Evolutionary conservation across 2,113 vertebrate species (phyloP), one percentile per base, ranked within the genome.

Genomic region (Hemichromis elongatus): DNA sequence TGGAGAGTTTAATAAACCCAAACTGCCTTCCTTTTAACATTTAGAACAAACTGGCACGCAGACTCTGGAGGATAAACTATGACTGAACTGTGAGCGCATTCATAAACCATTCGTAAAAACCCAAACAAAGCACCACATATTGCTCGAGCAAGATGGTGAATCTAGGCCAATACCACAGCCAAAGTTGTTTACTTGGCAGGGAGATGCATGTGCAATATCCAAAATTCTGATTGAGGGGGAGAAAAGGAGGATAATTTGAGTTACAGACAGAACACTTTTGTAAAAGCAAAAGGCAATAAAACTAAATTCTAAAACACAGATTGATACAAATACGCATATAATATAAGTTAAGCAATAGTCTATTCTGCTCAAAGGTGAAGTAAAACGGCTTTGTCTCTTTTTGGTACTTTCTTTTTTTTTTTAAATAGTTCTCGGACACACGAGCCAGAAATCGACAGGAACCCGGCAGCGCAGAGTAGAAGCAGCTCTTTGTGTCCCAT

Each of bases 141-240:
- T 89, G 90, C 91, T 89, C 28, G 6, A 90, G 93, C 86, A 91
- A 88, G 82, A 88, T 68, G 18, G 91, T 85, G 86, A 93, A 95
- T 92, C 85, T 79, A 94, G 92, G 93, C 92, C 91, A 94, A 86
- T 85, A 82, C 88, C 86, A 54, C 88, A 92, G 91, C 93, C 93
- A 93, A 89, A 89, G 87, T 77, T 93, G 93, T 94, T 95, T 94
- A 94, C 92, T 94, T 94, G 93, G 88, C 92, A 91, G 28, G 57
- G 70, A 77, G 90, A 92, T 63, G 84, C 82, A 61, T 52, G 85
- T 35, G 85, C 82, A 83, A 93, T 81, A 88, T 94, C 93, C 95
- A 93, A 90, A 86, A 92, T 89, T 92, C 89, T 91, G 88, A 85
- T 85, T 79, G 92, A 92, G 86, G 81, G 81, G 79, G 86, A 89